A percentile compares a stretch with the other conserved stretches of the same genome.
Conservation (phyloP, 2,797 vertebrate genomes). For the Dendrocincla fuliginosa region DNA sequence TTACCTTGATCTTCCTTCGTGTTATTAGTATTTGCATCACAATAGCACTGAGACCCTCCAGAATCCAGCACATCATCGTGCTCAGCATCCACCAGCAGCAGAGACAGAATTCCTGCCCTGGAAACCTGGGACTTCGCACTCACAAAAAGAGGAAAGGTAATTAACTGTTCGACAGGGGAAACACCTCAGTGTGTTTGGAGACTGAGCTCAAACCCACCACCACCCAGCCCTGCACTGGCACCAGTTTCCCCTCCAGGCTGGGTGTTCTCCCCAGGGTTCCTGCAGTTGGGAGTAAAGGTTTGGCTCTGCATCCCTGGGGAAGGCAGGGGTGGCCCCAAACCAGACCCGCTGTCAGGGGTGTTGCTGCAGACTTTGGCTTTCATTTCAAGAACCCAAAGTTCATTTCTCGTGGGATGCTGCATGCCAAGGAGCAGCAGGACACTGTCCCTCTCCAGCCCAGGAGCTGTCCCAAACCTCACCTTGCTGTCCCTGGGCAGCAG, state of each 20-base stretch:
- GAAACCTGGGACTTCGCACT: neutral
- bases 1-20: neutral
- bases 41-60: neutral
- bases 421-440: neutral
- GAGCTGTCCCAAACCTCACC: neutral
- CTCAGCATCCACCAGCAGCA: neutral
- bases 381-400: neutral
- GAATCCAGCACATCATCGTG: neutral
- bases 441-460: neutral
- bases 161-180: neutral
- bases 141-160: neutral
- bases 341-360: rapidly evolving
- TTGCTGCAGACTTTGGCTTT: neutral
- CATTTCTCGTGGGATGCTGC: rapidly evolving
- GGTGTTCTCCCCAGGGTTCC: neutral
- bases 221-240: rapidly evolving
- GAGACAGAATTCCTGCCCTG: neutral
- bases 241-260: neutral
- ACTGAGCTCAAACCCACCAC: rapidly evolving
- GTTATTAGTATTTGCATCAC: conserved; percentile 19
- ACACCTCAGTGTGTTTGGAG: neutral
- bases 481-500: neutral
- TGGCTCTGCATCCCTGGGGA: neutral
- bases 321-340: neutral
- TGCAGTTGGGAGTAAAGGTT: too few species aligned